These are phyloP conservation scores for Vanessa atalanta DNA, from an alignment of 1,140 invertebrate genomes.

Conservation along the genomic window DNA sequence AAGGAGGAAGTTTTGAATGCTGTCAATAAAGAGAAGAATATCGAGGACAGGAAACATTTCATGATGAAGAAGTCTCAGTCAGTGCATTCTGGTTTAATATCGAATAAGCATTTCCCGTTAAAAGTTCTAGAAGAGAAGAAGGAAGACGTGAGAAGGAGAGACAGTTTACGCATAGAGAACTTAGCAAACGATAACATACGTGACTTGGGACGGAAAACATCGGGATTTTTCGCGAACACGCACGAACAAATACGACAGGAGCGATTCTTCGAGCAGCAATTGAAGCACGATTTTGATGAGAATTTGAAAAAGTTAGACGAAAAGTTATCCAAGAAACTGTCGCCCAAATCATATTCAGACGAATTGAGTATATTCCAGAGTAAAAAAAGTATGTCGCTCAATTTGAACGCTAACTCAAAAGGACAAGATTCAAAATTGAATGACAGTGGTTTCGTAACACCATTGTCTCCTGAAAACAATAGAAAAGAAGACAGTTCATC, in stretches of 20 bases:
- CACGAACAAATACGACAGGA: conserved; percentile 85
- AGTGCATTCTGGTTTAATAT: conserved; percentile 73
- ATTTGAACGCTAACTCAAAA: conserved; percentile 53
- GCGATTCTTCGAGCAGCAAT: conserved; percentile 70
- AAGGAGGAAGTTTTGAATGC: conserved; percentile 61
- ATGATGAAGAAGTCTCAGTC: conserved; percentile 78
- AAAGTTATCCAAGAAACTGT: conserved; percentile 42
- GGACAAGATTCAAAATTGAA: conserved; percentile 40
- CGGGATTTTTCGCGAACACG: conserved; percentile 84
- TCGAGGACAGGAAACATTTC: conserved; percentile 66
- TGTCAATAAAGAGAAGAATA: conserved; percentile 46
- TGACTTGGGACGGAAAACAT: conserved; percentile 52
- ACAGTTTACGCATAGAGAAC: conserved; percentile 56
- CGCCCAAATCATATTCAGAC: conserved; percentile 58
- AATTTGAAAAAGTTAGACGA: conserved; percentile 70
- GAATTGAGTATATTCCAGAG: conserved; percentile 62
- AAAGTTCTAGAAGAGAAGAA: conserved; percentile 67
- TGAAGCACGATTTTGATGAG: conserved; percentile 78
- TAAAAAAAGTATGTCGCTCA: conserved; percentile 66
- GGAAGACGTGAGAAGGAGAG: conserved; percentile 40
- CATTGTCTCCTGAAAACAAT: conserved; percentile 56
- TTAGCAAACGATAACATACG: conserved; percentile 74
- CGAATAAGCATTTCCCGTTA: conserved; percentile 58
- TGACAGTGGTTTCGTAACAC: conserved; percentile 69
- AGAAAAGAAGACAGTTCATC: conserved; percentile 54